Percentiles rank a stretch among this genome's conserved stretches.
Evolutionary conservation across 2,888 invertebrate species (phyloP).

Genomic region (Chrysomela aeneicollis): DNA sequence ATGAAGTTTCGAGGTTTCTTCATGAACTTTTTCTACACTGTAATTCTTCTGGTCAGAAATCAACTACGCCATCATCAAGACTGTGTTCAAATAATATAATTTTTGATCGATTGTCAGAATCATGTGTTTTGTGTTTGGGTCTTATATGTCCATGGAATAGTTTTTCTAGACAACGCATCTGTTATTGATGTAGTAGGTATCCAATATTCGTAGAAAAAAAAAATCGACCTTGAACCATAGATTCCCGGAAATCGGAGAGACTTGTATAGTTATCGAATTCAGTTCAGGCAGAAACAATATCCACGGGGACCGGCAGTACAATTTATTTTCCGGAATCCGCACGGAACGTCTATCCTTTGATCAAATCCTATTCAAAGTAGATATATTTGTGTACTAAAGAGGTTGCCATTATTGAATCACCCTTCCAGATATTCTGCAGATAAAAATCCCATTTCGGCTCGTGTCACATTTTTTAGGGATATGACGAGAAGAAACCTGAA

Average conservation of each 20-base stretch:
- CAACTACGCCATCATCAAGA: no score
- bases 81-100: no score
- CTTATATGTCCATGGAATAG: no score
- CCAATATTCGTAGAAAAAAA: no score
- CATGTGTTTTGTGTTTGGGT: no score
- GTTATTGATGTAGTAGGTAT: no score
- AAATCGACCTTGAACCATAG: not conserved
- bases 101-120: no score
- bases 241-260: not conserved
- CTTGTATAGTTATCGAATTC: slow-evolving; percentile 1
- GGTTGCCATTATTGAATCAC: slow-evolving; percentile 53
- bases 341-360: slow-evolving; percentile 51
- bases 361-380: slow-evolving; percentile 50
- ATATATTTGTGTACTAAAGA: slow-evolving; percentile 55
- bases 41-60: no score
- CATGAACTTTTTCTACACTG: no score
- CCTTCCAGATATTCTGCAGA: slow-evolving; percentile 47
- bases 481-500: not conserved
- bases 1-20: no score
- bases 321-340: slow-evolving; percentile 55
- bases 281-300: slow-evolving; percentile 55
- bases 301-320: slow-evolving; percentile 52
- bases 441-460: slow-evolving; percentile 55
- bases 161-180: no score
- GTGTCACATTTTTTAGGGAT: slow-evolving; percentile 2